Percentiles rank a stretch among this genome's conserved stretches.
These are phyloP conservation scores for Centroberyx gerrardi DNA, from an alignment of 2,797 vertebrate species.

Conservation along the genomic window DNA sequence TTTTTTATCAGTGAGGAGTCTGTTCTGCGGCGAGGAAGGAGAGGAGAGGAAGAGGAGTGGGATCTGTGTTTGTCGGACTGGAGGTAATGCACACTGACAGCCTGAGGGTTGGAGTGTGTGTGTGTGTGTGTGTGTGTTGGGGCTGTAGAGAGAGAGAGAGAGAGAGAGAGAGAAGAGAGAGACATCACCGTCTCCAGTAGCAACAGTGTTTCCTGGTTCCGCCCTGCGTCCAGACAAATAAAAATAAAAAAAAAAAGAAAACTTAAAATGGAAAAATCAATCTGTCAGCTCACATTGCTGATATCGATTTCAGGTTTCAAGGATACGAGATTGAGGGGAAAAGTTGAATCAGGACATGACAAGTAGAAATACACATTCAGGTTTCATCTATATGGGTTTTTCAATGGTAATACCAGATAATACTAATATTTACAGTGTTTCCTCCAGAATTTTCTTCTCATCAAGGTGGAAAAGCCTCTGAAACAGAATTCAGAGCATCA, in stretches of 20 bases:
- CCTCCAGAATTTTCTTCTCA: too few species aligned
- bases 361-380: too few species aligned
- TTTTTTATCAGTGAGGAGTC: slow-evolving; percentile 1
- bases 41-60: slow-evolving; percentile 32
- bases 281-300: not conserved
- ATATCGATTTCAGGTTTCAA: slow-evolving; percentile 9
- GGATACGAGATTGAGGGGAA: too few species aligned
- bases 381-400: too few species aligned
- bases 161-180: not conserved
- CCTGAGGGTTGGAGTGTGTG: slow-evolving; percentile 25
- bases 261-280: slow-evolving; percentile 19
- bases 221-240: not conserved
- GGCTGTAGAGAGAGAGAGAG: too few species aligned
- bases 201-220: not conserved
- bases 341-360: too few species aligned
- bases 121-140: not conserved
- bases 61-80: slow-evolving; percentile 34
- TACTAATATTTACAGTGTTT: too few species aligned
- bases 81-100: slow-evolving; percentile 74
- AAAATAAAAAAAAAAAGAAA: not conserved
- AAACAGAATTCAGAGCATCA: too few species aligned
- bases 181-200: slow-evolving; percentile 9
- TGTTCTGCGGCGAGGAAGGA: slow-evolving; percentile 33
- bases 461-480: too few species aligned
- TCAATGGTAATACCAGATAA: too few species aligned